Base-by-base conservation (phyloP, 1,140 invertebrate species). In the Megathymus violae region DNA sequence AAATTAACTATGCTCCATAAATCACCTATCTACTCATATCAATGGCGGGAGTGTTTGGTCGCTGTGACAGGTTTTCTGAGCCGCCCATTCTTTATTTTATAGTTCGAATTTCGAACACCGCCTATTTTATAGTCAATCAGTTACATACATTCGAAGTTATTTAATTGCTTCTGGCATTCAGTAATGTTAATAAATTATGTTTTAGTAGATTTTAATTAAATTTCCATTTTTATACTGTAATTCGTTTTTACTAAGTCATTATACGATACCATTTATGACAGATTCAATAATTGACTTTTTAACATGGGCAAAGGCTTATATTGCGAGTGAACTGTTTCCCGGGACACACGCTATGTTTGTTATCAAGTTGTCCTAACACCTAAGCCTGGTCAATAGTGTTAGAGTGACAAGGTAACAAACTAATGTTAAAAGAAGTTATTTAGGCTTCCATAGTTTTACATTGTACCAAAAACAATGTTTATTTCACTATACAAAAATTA, bases 181-280 rank as follows among this genome's bases (percentile, higher is more conserved):
- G 16, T 11, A 25, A 43, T 54, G 9, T 13, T 4, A 27, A 56
- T 43, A 41, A 40, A 56, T 43, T 56, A 25, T 15, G 38, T 43
- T 56, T 43, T 56, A 56, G 14, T 56, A 38, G 43, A 41, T 54
- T 54, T 54, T 54, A 54, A 54, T 54, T 43, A 25, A 27, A 54
- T 43, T 19, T 54, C 22, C 36, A 13, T 19, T 43, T 52, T 54
- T 54, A 43, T 41, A 16, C 9, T 36, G 34, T 11, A 36, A 11
- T 36, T 11, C 34, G 7, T 36, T 36, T 31, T 36, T 36, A 36
- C 10, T 2, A 36, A 36, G 34, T 4, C 34, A 36, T n/a, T 11
- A 11, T 11, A 3, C 11, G 0, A 36, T 36, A 7, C n/a, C n/a
- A 11, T 11, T 36, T 31, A 31, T 1, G 27, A 31, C 27, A 31